Evolutionary conservation across 2,888 invertebrate genomes (phyloP).

Genomic region (Oxystoma pomonae): DNA sequence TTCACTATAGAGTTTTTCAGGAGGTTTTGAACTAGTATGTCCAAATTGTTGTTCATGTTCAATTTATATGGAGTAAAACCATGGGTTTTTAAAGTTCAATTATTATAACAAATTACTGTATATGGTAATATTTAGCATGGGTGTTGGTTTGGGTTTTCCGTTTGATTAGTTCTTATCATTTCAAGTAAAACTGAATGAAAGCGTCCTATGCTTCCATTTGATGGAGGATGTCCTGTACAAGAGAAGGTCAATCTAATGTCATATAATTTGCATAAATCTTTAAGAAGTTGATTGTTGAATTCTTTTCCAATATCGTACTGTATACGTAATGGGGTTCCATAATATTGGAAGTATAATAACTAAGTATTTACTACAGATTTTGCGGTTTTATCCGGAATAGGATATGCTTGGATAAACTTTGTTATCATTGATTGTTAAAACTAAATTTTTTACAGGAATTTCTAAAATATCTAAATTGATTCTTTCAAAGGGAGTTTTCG

Average conservation of each 20-base stretch:
- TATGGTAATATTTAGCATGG: constrained; percentile 16
- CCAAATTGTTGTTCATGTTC: too few relatives aligned
- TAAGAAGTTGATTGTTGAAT: too few relatives aligned
- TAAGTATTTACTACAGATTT: too few relatives aligned
- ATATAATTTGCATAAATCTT: constrained; percentile 14
- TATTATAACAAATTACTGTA: constrained; percentile 20
- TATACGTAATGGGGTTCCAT: constrained; percentile 13
- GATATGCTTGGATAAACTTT: too few relatives aligned
- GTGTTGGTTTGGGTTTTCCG: constrained; percentile 16
- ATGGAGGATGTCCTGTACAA: too few relatives aligned
- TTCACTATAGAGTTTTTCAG: constrained; percentile 21
- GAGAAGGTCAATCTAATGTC: constrained; percentile 19
- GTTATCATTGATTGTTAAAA: too few relatives aligned
- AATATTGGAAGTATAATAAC: constrained; percentile 13
- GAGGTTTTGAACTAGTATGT: constrained; percentile 19
- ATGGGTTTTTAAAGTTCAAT: constrained; percentile 10
- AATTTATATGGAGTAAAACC: constrained; percentile 21
- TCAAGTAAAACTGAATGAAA: constrained; percentile 19
- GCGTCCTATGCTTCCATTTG: constrained; percentile 16
- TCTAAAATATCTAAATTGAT: too few relatives aligned
- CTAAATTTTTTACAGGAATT: too few relatives aligned
- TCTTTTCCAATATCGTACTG: constrained; percentile 14
- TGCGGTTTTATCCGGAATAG: too few relatives aligned
- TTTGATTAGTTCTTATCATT: constrained; percentile 18
- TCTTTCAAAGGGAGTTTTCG: too few relatives aligned